Evolutionary conservation across 2,113 vertebrate species (phyloP), one percentile per base, ranked within the genome.

Genomic region (Gallinago media): DNA sequence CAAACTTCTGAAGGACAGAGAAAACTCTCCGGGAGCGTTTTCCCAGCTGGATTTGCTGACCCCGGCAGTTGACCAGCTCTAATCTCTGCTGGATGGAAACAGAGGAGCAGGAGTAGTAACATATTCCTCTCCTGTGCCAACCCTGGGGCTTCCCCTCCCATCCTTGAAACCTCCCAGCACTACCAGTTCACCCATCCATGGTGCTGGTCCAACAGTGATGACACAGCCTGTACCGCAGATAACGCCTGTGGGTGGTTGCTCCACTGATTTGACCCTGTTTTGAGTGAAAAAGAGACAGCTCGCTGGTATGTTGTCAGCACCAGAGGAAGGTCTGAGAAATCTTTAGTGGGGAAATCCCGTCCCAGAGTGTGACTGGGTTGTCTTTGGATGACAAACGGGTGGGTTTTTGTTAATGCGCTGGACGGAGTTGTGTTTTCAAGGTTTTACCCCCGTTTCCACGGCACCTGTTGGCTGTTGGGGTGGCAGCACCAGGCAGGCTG

Each of bases 161-260:
- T 27, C 11, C 34, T 73, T 58, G 22, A 73, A 40, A 25, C 23
- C n/a, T 47, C 67, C 26, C n/a, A 11, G 22, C 9, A 3, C 22
- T n/a, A 21, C 23, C 54, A 79, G 27, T 23, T 20, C 25, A 40
- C 27, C 26, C 18, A 15, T 32, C 31, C 22, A 21, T 26, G 49
- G 26, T 15, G 9, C 8, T 15, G 50, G 19, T 15, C 17, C 36
- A 47, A 8, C 26, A 29, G 31, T 34, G 34, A 65, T 10, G 27
- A 31, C 32, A 9, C 26, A 15, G 16, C 0, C 0, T 23, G 58
- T 55, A 2, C 50, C 12, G 15, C 23, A 73, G 42, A 16, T 47
- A 54, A 32, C 0, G 0, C 20, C 17, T 0, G 1, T 17, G 50
- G 14, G 18, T 8, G 19, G 22, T 12, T 67, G 22, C 29, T 71